Percentiles rank a stretch among this genome's conserved stretches.
These are phyloP conservation scores for Schizothorax lantsangensis DNA, from an alignment of 2,797 vertebrate species.

Conservation along the genomic window DNA sequence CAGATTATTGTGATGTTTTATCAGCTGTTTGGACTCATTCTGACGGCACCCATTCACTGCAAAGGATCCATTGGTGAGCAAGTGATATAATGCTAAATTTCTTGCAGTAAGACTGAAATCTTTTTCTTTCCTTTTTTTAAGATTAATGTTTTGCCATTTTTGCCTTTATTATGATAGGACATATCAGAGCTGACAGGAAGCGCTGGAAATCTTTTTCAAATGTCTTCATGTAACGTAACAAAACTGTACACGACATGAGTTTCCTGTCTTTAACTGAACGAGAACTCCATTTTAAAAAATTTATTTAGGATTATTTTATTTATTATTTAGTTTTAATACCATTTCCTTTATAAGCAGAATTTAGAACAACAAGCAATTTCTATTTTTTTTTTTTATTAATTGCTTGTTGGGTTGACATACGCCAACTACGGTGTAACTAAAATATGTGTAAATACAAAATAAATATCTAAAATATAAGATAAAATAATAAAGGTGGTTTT, in stretches of 20 bases:
- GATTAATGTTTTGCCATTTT: no score
- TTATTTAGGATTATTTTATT: background rate
- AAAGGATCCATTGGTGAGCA: background rate
- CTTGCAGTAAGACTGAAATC: background rate
- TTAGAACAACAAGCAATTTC: background rate
- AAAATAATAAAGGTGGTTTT: background rate
- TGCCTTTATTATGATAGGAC: no score
- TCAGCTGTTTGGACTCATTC: background rate
- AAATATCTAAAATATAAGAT: background rate
- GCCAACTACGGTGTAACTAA: background rate
- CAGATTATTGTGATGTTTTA: background rate
- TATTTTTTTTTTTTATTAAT: background rate
- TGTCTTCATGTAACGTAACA: background rate
- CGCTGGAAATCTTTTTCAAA: background rate
- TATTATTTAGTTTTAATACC: background rate
- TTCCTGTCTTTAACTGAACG: background rate
- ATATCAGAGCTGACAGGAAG: no score
- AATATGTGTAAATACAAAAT: background rate
- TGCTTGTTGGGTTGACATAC: background rate
- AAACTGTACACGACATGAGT: background rate
- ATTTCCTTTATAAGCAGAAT: background rate
- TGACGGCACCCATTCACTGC: background rate
- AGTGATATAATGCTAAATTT: background rate
- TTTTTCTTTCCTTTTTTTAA: no score
- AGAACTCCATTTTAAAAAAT: background rate